Base-by-base conservation (phyloP, 2,797 vertebrate genomes). In the Hephaestus fuliginosus region DNA sequence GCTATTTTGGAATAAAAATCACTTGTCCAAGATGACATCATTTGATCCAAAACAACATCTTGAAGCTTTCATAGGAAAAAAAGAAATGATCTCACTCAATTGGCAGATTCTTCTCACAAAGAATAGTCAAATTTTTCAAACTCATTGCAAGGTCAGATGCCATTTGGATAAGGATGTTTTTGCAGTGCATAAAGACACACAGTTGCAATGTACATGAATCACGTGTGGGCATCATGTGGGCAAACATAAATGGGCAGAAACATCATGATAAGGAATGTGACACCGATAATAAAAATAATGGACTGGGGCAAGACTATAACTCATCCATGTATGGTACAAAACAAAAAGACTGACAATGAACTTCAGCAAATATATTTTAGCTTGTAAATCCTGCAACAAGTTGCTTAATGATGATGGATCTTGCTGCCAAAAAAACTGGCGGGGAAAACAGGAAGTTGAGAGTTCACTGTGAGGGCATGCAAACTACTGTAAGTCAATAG, bases 401-500 rank as follows among this genome's bases (percentile, higher is more conserved):
- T 83, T 89, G 80, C 88, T 92, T 94, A 93, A 95, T 93, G 91
- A 93, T 95, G 72, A 88, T 87, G 66, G 85, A 96, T 94, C 92
- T 86, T 86, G 55, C 94, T 92, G 91, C 86, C 89, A 91, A 86
- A 88, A 88, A 91, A 93, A 68, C 82, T 90, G 83, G 85, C 78
- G 57, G 86, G 74, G 85, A 95, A 96, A 96, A 96, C 93, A 95
- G 95, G 95, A 97, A 96, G 95, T 89, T 79, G 83, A 89, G 83
- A 91, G 95, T 96, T 97, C 96, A 96, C 72, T 48, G 71, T 52
- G 85, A 94, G 95, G 95, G 86, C 92, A 95, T 79, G 84, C 70
- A 95, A 95, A 96, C 95, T 97, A 96, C 96, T 96, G 96, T 95
- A 96, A 95, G 95, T 95, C 95, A 96, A 89, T 93, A 95, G 89